Evolutionary conservation across 2,113 vertebrate species (phyloP), one percentile per base, ranked within the genome.

Genomic region (Anguilla rostrata): DNA sequence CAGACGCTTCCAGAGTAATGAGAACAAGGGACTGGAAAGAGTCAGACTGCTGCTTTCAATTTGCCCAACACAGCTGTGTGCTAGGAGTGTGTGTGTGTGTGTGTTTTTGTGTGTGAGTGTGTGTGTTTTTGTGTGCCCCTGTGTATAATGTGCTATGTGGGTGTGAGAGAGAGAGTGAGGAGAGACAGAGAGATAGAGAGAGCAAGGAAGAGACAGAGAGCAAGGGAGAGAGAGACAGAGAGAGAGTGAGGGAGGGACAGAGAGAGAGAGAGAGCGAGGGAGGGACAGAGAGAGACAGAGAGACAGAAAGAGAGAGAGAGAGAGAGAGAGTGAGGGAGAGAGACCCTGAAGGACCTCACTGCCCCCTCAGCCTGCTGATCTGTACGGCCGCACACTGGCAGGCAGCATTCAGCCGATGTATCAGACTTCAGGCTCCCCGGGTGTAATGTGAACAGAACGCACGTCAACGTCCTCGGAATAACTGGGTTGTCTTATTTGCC

Each of bases 101-200:
- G 60, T 66, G 60, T 81, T 7, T 71, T 39, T 41, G 60, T 84
- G 83, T 84, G 66, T 39, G 71, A 8, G 40, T 49, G 83, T 78
- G 63, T 78, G 63, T 49, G 60, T n/a, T 41, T 80, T 5, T 49
- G 81, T 53, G 81, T 53, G 81, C 7, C 12, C 12, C 18, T 39
- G 39, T 66, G 60, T 66, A 34, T 34, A 34, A 34, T 34, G 34
- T 34, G 34, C 34, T 34, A 34, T 34, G 60, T 66, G 49, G 8
- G 49, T 53, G 49, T 53, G 49, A 12, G 49, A 53, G 49, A 53
- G 49, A 53, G 11, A 53, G 49, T 8, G 49, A 46, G 4, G 43
- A 46, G 9, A 46, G 43, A 46, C 5, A 46, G 4, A 46, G 43
- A 46, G 43, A 46, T 6, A 46, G 9, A 46, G 43, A 46, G 43